phyloP scores from a whole-genome alignment of 2,113 vertebrate genomes.

The Callospermophilus lateralis region DNA sequence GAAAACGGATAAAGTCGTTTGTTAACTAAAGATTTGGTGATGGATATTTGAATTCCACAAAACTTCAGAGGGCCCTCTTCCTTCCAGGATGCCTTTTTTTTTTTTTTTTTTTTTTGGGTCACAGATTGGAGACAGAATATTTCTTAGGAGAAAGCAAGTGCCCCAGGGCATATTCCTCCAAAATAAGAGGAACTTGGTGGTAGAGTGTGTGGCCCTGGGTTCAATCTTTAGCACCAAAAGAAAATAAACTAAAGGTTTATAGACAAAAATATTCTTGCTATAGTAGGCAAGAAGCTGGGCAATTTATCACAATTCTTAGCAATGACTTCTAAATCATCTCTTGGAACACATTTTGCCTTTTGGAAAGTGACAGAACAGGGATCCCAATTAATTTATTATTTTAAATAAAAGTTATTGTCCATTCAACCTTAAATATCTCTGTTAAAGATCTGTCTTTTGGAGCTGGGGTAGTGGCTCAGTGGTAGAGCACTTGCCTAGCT shows the following conservation, averaged over 20 bases:
- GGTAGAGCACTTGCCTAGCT: too few species aligned
- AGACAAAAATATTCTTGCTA: conserved; percentile 30
- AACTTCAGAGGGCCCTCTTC: neutral
- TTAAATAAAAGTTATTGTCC: neutral
- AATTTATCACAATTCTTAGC: neutral
- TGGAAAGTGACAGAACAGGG: neutral
- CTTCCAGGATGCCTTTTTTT: neutral
- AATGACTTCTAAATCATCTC: conserved; percentile 14
- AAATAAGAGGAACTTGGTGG: conserved; percentile 10
- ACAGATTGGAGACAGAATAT: neutral
- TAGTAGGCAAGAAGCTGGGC: neutral
- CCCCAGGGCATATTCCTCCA: neutral
- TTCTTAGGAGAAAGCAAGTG: neutral
- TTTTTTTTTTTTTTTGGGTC: neutral
- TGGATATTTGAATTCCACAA: neutral
- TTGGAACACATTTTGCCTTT: neutral
- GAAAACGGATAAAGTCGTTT: conserved; percentile 14
- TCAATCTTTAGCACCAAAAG: neutral
- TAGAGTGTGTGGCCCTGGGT: neutral
- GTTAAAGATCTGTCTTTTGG: conserved; percentile 11
- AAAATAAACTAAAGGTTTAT: neutral
- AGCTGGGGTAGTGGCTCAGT: too few species aligned
- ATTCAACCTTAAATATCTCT: neutral
- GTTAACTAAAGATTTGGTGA: neutral
- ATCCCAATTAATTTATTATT: neutral